A percentile compares a stretch with the other conserved stretches of the same genome.
Evolutionary conservation across 2,888 invertebrate species (phyloP).

Genomic region (Lacanobia wlatinum): DNA sequence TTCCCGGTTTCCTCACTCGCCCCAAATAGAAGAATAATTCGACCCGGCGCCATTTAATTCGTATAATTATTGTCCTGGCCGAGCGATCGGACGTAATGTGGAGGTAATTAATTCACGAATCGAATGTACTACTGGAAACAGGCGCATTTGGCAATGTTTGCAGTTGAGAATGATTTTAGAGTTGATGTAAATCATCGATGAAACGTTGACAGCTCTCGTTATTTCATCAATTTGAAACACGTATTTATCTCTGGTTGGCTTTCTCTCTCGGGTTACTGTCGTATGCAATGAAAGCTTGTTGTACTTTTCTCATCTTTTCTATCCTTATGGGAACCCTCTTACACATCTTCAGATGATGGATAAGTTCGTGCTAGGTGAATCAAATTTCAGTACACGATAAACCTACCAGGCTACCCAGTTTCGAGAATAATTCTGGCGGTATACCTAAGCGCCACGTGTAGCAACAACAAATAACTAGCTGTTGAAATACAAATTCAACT

Average conservation of each 20-base stretch:
- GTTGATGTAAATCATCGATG: slow-evolving; percentile 9
- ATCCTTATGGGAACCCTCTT: slow-evolving; percentile 8
- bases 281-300: background rate
- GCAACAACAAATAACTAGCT: slow-evolving; percentile 32
- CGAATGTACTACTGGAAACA: slow-evolving; percentile 35
- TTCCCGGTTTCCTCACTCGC: slow-evolving; percentile 32
- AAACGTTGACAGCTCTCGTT: background rate
- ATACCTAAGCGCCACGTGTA: slow-evolving; percentile 5
- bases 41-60: slow-evolving; percentile 56
- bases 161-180: slow-evolving; percentile 9
- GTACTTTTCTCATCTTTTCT: background rate
- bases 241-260: background rate
- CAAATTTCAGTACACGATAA: background rate
- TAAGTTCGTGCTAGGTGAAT: background rate
- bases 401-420: background rate
- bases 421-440: background rate
- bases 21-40: slow-evolving; percentile 55
- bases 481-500: slow-evolving; percentile 39
- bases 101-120: slow-evolving; percentile 59
- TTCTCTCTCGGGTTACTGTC: background rate
- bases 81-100: slow-evolving; percentile 35
- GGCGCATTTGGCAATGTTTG: slow-evolving; percentile 34
- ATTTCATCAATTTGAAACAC: background rate
- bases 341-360: background rate
- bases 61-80: slow-evolving; percentile 57